phyloP scores from a whole-genome alignment of 2,797 vertebrate genomes.

The Myotis vivesi region DNA sequence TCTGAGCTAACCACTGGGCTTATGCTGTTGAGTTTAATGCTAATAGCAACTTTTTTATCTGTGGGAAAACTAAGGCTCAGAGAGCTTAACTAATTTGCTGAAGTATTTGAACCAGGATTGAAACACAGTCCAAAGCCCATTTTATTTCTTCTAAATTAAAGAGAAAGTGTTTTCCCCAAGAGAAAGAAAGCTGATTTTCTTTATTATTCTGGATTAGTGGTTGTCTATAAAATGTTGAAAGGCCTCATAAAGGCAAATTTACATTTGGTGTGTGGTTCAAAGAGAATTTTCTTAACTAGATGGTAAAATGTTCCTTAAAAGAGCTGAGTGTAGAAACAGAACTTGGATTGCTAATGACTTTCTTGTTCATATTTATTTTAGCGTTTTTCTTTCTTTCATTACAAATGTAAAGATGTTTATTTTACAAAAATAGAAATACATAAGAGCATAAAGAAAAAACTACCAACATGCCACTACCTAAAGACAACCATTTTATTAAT shows the following conservation, averaged over 20 bases:
- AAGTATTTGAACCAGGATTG: slow-evolving; percentile 63
- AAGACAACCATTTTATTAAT: slow-evolving; percentile 37
- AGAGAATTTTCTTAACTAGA: slow-evolving; percentile 67
- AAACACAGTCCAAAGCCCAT: slow-evolving; percentile 41
- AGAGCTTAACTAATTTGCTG: slow-evolving; percentile 69
- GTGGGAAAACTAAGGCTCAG: slow-evolving; percentile 57
- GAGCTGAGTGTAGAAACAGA: slow-evolving; percentile 47
- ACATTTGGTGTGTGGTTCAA: slow-evolving; percentile 64
- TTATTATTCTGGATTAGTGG: slow-evolving; percentile 70
- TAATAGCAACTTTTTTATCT: slow-evolving; percentile 13
- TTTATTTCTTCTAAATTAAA: slow-evolving; percentile 73
- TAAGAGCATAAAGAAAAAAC: not conserved
- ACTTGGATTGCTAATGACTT: slow-evolving; percentile 50
- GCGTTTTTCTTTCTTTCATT: slow-evolving; percentile 37
- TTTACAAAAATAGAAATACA: slow-evolving; percentile 6
- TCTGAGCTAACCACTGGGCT: not conserved
- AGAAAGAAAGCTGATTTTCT: slow-evolving; percentile 59
- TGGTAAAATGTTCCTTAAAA: slow-evolving; percentile 61
- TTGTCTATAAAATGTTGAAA: slow-evolving; percentile 64
- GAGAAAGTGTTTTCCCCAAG: not conserved
- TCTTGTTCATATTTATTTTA: slow-evolving; percentile 48
- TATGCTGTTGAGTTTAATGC: slow-evolving; percentile 23
- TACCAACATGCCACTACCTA: not conserved
- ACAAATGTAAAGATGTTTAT: not conserved
- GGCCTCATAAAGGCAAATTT: slow-evolving; percentile 68